Conservation (phyloP, 2,113 vertebrate species). For the Phoenicopterus ruber region DNA sequence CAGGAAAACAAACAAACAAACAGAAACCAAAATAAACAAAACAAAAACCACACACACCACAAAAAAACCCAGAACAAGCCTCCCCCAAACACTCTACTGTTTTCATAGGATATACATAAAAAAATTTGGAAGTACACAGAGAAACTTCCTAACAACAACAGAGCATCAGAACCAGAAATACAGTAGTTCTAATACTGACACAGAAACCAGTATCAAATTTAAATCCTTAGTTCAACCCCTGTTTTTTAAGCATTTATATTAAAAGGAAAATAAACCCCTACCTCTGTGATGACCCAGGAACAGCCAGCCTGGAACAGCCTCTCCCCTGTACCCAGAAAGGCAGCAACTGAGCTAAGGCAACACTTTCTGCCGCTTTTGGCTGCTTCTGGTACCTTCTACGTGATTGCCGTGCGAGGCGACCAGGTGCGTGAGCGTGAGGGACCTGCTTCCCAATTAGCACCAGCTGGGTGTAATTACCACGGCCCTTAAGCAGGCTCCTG, state of each 20-base stretch:
- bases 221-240: fast-evolving
- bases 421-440: neutral
- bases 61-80: neutral
- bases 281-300: fast-evolving
- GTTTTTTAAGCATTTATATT: fast-evolving
- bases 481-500: too few relatives aligned
- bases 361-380: fast-evolving
- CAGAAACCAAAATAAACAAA: too few relatives aligned
- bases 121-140: fast-evolving
- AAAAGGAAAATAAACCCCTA: neutral
- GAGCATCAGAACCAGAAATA: fast-evolving
- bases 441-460: neutral
- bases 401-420: fast-evolving
- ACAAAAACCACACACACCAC: neutral
- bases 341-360: fast-evolving
- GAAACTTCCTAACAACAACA: neutral
- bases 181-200: fast-evolving
- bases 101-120: fast-evolving
- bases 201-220: fast-evolving
- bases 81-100: neutral
- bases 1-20: neutral
- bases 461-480: neutral
- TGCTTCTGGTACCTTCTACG: neutral
- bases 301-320: neutral
- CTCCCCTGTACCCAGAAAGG: fast-evolving